phyloP scores from a whole-genome alignment of 2,888 invertebrate species.

The Caenorhabditis sp. region DNA sequence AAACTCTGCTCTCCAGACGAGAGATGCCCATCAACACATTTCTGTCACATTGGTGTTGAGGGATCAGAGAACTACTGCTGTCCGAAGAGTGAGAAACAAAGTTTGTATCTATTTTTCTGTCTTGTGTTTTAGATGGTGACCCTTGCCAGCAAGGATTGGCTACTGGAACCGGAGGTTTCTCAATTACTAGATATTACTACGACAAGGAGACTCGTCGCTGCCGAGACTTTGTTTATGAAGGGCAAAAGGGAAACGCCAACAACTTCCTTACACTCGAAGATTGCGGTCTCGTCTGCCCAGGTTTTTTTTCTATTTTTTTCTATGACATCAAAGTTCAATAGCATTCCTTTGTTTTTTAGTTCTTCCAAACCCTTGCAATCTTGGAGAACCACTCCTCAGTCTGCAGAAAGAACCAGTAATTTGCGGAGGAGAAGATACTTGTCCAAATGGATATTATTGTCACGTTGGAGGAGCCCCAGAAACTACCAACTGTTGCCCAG shows the following conservation, averaged over 20 bases:
- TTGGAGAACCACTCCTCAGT: slow-evolving; percentile 80
- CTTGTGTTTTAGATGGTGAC: slow-evolving; percentile 76
- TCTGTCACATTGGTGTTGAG: slow-evolving; percentile 80
- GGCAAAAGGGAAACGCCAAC: slow-evolving; percentile 81
- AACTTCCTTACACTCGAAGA: slow-evolving; percentile 80
- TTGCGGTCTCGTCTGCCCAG: slow-evolving; percentile 81
- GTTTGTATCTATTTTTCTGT: no score
- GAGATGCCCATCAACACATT: slow-evolving; percentile 82
- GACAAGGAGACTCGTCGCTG: slow-evolving; percentile 76
- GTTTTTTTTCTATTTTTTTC: no score
- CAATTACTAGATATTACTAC: slow-evolving; percentile 77
- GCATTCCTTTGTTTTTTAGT: slow-evolving; percentile 63
- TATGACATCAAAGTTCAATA: not conserved
- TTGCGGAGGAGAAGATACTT: slow-evolving; percentile 80
- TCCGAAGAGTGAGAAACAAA: slow-evolving; percentile 77
- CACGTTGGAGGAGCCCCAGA: slow-evolving; percentile 81
- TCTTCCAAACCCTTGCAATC: slow-evolving; percentile 79
- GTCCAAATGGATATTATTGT: slow-evolving; percentile 80
- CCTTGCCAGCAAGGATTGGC: slow-evolving; percentile 77
- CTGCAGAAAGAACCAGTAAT: slow-evolving; percentile 78
- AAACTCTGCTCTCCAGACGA: slow-evolving; percentile 68
- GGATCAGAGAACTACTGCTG: slow-evolving; percentile 80
- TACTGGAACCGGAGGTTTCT: slow-evolving; percentile 74
- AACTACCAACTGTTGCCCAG: slow-evolving; percentile 83
- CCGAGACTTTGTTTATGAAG: slow-evolving; percentile 75